These are phyloP conservation scores for Argyrosomus regius DNA, from an alignment of 2,797 vertebrate species.

Conservation along the genomic window DNA sequence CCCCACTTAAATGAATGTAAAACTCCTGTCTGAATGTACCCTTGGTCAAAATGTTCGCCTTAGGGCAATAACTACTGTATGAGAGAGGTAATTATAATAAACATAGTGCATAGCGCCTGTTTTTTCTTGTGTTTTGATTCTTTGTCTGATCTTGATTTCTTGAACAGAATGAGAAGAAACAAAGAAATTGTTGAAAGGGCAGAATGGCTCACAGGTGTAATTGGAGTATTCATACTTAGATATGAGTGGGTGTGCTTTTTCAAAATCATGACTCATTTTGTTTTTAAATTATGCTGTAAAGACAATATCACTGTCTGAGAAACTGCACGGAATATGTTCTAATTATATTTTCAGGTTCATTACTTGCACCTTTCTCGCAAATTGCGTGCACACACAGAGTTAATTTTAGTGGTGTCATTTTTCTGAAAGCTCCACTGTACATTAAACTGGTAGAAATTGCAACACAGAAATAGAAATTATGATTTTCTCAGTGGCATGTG, in stretches of 20 bases:
- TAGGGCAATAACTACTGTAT: not conserved
- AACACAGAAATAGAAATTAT: constrained; percentile 51
- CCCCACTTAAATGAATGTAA: too few relatives aligned
- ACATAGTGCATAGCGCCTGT: not conserved
- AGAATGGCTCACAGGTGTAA: constrained; percentile 53
- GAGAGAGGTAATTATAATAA: constrained; percentile 1
- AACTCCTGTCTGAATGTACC: too few relatives aligned
- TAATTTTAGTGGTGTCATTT: constrained; percentile 46
- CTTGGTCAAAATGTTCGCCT: constrained; percentile 2
- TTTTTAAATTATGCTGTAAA: constrained; percentile 60
- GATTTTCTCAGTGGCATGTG: constrained; percentile 39
- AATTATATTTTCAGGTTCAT: constrained; percentile 62
- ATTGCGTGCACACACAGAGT: constrained; percentile 22
- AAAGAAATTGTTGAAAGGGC: constrained; percentile 26
- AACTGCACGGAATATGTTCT: constrained; percentile 44
- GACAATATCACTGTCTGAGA: constrained; percentile 50
- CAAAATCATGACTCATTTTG: constrained; percentile 56
- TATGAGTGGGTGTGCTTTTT: constrained; percentile 52
- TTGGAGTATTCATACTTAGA: constrained; percentile 50
- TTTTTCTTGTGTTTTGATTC: constrained; percentile 9
- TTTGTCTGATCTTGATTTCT: constrained; percentile 26
- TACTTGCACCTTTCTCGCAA: constrained; percentile 41
- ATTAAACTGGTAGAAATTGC: constrained; percentile 47
- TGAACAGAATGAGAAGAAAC: constrained; percentile 25
- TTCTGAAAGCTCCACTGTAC: constrained; percentile 47